phyloP scores from a whole-genome alignment of 1,140 invertebrate species.

The Paracyclopina nana region DNA sequence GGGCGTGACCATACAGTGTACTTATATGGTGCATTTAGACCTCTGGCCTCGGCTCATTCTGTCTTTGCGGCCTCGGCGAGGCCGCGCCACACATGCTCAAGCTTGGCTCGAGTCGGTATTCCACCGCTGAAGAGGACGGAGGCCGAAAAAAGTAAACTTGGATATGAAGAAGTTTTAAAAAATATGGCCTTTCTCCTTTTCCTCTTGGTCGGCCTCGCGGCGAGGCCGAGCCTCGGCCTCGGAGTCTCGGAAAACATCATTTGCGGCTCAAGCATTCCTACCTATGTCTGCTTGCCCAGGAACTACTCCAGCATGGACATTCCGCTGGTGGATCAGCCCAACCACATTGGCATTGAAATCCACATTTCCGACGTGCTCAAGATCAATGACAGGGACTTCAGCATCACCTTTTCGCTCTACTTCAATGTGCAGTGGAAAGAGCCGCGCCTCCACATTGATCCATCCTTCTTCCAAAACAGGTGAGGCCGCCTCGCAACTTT shows the following conservation, averaged over 20 bases:
- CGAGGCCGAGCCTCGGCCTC: too few species aligned
- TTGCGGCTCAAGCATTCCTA: not conserved
- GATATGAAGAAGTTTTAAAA: not conserved
- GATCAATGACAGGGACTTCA: slow-evolving; percentile 9
- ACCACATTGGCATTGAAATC: slow-evolving; percentile 6
- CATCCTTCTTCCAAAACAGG: slow-evolving; percentile 6
- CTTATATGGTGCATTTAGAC: too few species aligned
- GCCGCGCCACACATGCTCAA: too few species aligned
- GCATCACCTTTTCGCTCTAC: slow-evolving; percentile 13
- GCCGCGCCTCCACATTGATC: slow-evolving; percentile 5
- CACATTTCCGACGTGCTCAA: slow-evolving; percentile 9
- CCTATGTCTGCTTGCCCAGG: not conserved
- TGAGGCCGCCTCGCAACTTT: too few species aligned
- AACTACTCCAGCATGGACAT: slow-evolving; percentile 12
- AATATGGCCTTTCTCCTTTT: not conserved
- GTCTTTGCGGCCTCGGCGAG: too few species aligned
- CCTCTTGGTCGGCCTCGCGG: not conserved
- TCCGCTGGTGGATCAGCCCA: slow-evolving; percentile 2
- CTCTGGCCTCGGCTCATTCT: too few species aligned
- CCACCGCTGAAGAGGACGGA: too few species aligned
- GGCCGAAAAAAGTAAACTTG: too few species aligned
- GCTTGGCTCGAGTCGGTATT: too few species aligned
- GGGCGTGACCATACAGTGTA: too few species aligned
- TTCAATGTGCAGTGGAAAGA: slow-evolving; percentile 14
- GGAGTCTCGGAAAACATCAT: not conserved